A percentile compares a stretch with the other conserved stretches of the same genome.
phyloP scores from a whole-genome alignment of 2,888 invertebrate genomes.

The Leptura quadrifasciata region DNA sequence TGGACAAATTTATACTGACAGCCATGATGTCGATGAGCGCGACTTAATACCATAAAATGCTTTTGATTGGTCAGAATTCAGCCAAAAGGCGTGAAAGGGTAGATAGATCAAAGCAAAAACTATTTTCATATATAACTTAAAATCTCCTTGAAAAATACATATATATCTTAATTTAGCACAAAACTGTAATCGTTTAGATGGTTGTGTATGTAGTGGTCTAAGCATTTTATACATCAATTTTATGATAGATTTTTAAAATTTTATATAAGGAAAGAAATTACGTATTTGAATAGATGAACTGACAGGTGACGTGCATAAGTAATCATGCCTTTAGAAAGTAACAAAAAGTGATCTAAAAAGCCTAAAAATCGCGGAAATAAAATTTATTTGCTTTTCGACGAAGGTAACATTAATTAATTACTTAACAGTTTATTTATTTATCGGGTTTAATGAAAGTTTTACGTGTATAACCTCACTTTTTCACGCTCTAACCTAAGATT shows the following conservation, averaged over 20 bases:
- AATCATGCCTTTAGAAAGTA: constrained; percentile 47
- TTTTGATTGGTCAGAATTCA: constrained; percentile 79
- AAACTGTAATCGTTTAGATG: not conserved
- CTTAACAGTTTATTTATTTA: not conserved
- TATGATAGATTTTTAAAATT: not conserved
- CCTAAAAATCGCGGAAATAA: constrained; percentile 75
- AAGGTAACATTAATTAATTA: constrained; percentile 72
- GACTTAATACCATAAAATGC: constrained; percentile 85
- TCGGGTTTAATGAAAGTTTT: not conserved
- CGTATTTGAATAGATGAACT: not conserved
- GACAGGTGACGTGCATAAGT: constrained; percentile 5
- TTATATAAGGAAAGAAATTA: not conserved
- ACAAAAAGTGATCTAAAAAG: constrained; percentile 58
- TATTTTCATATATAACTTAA: constrained; percentile 13
- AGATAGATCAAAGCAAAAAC: constrained; percentile 13
- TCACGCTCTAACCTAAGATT: constrained; percentile 21
- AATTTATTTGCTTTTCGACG: constrained; percentile 78
- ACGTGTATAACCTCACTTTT: constrained; percentile 43
- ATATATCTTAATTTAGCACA: not conserved
- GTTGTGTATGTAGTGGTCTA: not conserved
- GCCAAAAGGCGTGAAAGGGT: constrained; percentile 46
- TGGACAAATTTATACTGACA: constrained; percentile 98
- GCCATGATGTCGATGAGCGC: constrained; percentile 92
- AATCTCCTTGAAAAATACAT: constrained; percentile 2
- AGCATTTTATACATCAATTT: not conserved